Percentiles rank a stretch among this genome's conserved stretches.
Evolutionary conservation across 2,888 invertebrate species (phyloP).

Genomic region (Timema podura): DNA sequence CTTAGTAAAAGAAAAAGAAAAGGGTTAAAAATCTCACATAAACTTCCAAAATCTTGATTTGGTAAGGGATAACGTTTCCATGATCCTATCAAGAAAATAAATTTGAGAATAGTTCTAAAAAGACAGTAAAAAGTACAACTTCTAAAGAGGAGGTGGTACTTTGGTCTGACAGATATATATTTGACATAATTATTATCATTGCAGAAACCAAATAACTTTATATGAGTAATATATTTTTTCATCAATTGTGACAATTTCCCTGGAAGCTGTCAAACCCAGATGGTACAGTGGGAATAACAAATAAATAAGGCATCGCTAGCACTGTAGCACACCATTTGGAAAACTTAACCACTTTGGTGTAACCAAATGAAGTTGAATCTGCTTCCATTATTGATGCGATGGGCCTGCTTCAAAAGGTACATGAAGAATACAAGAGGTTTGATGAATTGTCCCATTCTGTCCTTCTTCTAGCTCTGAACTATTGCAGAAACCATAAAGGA

Average conservation of each 20-base stretch:
- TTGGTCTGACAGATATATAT: neutral
- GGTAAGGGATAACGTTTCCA: neutral
- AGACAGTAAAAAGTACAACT: neutral
- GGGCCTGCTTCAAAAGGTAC: too few species aligned
- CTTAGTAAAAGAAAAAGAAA: neutral
- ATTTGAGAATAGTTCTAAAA: neutral
- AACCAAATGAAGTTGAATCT: too few species aligned
- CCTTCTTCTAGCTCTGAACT: neutral
- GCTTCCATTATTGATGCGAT: too few species aligned
- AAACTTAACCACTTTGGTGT: too few species aligned
- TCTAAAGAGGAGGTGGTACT: neutral
- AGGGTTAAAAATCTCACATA: neutral
- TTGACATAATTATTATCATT: neutral
- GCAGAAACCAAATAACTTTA: neutral
- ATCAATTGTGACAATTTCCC: neutral
- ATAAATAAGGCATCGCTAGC: too few species aligned
- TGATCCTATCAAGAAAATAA: neutral
- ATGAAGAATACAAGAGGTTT: neutral
- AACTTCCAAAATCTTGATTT: neutral
- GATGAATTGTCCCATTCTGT: constrained; percentile 1
- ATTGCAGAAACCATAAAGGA: neutral
- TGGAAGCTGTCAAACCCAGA: neutral
- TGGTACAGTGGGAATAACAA: neutral
- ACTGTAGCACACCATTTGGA: too few species aligned
- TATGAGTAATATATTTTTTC: neutral